Evolutionary conservation across 2,113 vertebrate species (phyloP).

Genomic region (Notechis scutatus): DNA sequence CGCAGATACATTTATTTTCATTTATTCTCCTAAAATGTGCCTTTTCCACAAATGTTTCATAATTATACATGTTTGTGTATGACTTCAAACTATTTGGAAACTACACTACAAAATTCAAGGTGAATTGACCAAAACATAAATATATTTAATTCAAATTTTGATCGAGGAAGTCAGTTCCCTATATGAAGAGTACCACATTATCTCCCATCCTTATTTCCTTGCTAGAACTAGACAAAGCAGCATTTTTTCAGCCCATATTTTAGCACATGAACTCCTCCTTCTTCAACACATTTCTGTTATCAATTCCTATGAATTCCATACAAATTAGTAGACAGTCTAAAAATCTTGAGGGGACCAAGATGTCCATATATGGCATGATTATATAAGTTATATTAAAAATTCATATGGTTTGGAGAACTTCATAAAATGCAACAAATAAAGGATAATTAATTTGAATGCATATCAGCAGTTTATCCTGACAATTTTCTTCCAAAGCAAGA

Average conservation of each 20-base stretch:
- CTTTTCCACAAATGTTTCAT: background rate
- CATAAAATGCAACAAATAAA: constrained; percentile 52
- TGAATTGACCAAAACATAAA: background rate
- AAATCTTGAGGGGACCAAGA: background rate
- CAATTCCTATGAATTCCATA: background rate
- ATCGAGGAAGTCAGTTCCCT: background rate
- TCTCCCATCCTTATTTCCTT: background rate
- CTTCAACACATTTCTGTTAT: background rate
- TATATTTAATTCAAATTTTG: background rate
- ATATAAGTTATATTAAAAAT: background rate
- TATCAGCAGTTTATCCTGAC: constrained; percentile 53
- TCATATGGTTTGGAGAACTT: constrained; percentile 54
- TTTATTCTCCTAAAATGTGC: background rate
- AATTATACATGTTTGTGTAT: background rate
- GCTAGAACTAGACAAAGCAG: background rate
- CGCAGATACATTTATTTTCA: background rate
- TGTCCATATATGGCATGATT: background rate
- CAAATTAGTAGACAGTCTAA: background rate
- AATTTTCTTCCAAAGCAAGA: constrained; percentile 47
- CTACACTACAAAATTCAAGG: background rate
- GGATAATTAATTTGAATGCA: constrained; percentile 31
- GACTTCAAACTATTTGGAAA: background rate
- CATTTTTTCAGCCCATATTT: background rate
- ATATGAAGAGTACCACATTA: background rate
- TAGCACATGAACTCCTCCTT: background rate